These are phyloP conservation scores for Crematogaster levior DNA, from an alignment of 2,888 invertebrate species.

Conservation along the genomic window DNA sequence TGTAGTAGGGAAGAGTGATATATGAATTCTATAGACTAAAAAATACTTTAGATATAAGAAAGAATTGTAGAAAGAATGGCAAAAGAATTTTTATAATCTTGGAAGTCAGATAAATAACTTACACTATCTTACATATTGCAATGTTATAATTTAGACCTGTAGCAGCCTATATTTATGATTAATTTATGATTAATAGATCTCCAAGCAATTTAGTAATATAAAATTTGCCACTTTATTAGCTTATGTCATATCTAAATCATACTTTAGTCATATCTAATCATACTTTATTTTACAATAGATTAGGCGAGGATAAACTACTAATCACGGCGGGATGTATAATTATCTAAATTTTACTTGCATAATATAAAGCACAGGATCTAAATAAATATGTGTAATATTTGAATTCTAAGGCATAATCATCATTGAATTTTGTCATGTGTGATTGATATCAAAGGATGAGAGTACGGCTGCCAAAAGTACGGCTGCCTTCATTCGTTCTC, in stretches of 20 bases:
- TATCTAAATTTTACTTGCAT: too few relatives aligned
- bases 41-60: background rate
- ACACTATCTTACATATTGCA: background rate
- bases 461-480: conserved; percentile 27
- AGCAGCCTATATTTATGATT: background rate
- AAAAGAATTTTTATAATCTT: background rate
- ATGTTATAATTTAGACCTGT: background rate
- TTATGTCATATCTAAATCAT: background rate
- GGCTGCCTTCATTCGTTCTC: conserved; percentile 58
- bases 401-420: background rate
- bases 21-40: background rate
- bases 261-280: too few relatives aligned
- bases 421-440: background rate
- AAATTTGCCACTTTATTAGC: background rate
- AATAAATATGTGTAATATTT: background rate
- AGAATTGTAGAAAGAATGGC: background rate
- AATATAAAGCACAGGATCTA: background rate
- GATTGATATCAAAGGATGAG: conserved; percentile 54
- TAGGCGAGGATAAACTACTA: too few relatives aligned
- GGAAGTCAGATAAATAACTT: background rate
- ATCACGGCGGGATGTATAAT: too few relatives aligned
- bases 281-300: too few relatives aligned
- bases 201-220: background rate
- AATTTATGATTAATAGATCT: too few relatives aligned
- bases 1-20: background rate